Evolutionary conservation across 2,888 invertebrate genomes (phyloP).

Genomic region (Brachypterus glaber): DNA sequence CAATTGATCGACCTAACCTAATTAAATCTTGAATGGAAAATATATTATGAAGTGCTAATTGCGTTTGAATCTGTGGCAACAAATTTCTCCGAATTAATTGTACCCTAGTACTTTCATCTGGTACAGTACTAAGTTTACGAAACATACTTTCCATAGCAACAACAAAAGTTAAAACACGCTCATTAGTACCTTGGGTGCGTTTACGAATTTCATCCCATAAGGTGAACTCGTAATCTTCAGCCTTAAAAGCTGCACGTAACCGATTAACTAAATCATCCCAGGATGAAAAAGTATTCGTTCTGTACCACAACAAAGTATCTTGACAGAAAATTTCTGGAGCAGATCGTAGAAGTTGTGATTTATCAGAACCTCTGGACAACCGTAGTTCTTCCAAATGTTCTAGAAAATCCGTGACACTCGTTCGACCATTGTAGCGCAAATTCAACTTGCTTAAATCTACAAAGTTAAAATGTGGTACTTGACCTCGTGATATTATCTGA

Average conservation of each 20-base stretch:
- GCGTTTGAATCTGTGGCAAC: slow-evolving; percentile 6
- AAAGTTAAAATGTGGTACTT: too few relatives aligned
- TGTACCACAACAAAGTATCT: slow-evolving; percentile 10
- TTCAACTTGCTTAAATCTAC: slow-evolving; percentile 5
- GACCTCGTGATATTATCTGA: too few relatives aligned
- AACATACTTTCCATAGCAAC: too few relatives aligned
- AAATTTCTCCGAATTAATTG: slow-evolving; percentile 10
- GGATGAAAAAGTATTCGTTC: slow-evolving; percentile 3
- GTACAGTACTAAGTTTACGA: too few relatives aligned
- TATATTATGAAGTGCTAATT: slow-evolving; percentile 4
- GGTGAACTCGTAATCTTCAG: slow-evolving; percentile 10
- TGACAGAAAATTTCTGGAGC: slow-evolving; percentile 8
- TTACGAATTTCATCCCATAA: slow-evolving; percentile 4
- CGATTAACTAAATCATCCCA: slow-evolving; percentile 8
- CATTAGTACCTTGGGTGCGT: slow-evolving; percentile 3
- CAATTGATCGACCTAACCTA: not conserved
- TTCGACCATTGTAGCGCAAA: slow-evolving; percentile 6
- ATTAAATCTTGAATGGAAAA: slow-evolving; percentile 5
- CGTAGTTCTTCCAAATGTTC: slow-evolving; percentile 9
- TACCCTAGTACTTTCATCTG: slow-evolving; percentile 1
- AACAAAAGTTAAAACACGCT: slow-evolving; percentile 1
- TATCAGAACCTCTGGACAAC: slow-evolving; percentile 7
- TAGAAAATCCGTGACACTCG: slow-evolving; percentile 8
- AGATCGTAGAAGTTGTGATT: slow-evolving; percentile 5
- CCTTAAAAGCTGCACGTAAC: slow-evolving; percentile 3